Evolutionary conservation across 2,113 vertebrate species (phyloP).

Genomic region (Tachycineta bicolor): DNA sequence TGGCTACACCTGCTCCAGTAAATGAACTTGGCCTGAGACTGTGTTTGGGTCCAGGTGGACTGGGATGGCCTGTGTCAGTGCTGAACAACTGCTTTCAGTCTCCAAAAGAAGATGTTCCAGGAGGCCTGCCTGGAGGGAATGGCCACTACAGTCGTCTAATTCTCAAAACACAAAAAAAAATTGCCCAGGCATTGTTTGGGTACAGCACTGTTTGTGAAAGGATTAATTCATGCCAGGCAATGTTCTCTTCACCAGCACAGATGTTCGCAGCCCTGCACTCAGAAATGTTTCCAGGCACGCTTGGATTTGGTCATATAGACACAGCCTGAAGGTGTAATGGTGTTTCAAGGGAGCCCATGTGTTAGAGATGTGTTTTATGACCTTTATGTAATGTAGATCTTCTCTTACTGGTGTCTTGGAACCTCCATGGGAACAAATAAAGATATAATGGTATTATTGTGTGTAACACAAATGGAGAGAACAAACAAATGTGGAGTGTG

Average conservation of each 20-base stretch:
- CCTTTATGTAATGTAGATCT: background rate
- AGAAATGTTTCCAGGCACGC: background rate
- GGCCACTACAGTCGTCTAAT: fast-evolving
- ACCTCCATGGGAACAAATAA: background rate
- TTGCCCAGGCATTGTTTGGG: background rate
- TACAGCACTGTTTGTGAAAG: background rate
- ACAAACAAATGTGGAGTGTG: fast-evolving
- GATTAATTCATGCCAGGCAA: background rate
- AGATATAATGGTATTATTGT: background rate
- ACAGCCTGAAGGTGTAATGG: background rate
- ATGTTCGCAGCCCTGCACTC: fast-evolving
- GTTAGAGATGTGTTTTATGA: background rate
- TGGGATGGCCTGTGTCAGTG: background rate
- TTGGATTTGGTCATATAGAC: background rate
- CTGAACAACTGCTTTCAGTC: background rate
- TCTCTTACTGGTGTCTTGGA: background rate
- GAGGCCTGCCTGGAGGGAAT: background rate
- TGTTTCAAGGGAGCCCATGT: background rate
- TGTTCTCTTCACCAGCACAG: background rate
- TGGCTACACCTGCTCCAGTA: background rate
- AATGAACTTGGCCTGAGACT: background rate
- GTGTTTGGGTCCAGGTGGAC: background rate
- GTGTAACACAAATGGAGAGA: background rate
- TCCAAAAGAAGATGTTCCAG: background rate
- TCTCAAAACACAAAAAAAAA: background rate